Conservation (phyloP, 1,140 invertebrate genomes). For the Drosophila sucinea region DNA sequence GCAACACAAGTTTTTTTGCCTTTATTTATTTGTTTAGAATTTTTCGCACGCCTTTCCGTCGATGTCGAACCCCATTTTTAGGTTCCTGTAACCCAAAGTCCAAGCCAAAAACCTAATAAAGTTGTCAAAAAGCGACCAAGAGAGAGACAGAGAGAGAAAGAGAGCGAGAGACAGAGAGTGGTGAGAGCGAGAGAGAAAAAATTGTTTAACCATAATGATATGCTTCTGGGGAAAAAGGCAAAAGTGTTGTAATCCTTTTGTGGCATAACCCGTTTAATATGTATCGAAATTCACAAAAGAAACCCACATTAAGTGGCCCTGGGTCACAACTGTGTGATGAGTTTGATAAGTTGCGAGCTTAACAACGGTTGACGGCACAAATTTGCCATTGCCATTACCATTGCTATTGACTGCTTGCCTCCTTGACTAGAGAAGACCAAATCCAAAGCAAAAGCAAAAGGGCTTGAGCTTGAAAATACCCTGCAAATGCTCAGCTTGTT, state of each 20-base stretch:
- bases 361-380: slow-evolving; percentile 78
- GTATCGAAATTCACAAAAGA: slow-evolving; percentile 76
- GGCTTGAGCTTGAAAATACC: neutral
- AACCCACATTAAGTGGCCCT: slow-evolving; percentile 71
- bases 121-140: slow-evolving; percentile 52
- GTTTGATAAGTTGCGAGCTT: slow-evolving; percentile 77
- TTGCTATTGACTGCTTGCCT: neutral
- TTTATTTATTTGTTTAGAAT: slow-evolving; percentile 79
- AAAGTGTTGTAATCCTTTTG: slow-evolving; percentile 81
- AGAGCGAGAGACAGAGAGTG: neutral
- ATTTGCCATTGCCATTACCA: slow-evolving; percentile 36
- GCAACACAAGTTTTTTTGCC: slow-evolving; percentile 56
- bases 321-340: slow-evolving; percentile 52
- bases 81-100: slow-evolving; percentile 52
- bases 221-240: slow-evolving; percentile 56
- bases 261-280: slow-evolving; percentile 80
- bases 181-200: slow-evolving; percentile 40
- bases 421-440: neutral
- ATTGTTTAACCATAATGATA: slow-evolving; percentile 81
- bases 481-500: neutral
- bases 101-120: slow-evolving; percentile 66
- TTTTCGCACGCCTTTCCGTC: slow-evolving; percentile 67
- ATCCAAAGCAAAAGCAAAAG: neutral
- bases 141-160: neutral
- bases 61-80: slow-evolving; percentile 30